Evolutionary conservation across 1,140 invertebrate genomes (phyloP), one percentile per base, ranked within the genome.

Genomic region (Brachionus koreanus): DNA sequence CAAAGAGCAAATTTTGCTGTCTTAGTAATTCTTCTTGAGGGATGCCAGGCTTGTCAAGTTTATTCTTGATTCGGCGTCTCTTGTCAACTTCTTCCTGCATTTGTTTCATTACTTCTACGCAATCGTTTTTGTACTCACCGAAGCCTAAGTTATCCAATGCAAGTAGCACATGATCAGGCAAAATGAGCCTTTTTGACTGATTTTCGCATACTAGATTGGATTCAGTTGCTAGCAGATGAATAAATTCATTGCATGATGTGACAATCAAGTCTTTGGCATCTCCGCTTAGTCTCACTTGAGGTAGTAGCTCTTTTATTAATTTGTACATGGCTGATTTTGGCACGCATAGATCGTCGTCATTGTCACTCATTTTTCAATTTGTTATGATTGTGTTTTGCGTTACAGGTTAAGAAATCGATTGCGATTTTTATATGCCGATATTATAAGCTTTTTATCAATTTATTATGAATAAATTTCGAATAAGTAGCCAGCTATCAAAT

Each of bases 131-230:
- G 86, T 98, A 98, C 85, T 96, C 94, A 84, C 92, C 92, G 87
- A 98, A 98, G 1, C 96, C 96, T 23, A 98, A 88, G 86, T 93
- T 93, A 74, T 98, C 95, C 25, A 98, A 89, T 25, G 96, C 96
- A 93, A 89, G 72, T 84, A 84, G 88, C 87, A 82, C 63, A 72
- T 82, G 81, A 12, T 82, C 81, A 5, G 63, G 63, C 12, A 46
- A 12, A 37, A 82, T 82, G 1, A 82, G 29, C 19, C 61, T 69
- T 72, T 82, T 82, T 16, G 42, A 42, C 35, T 82, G 81, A 33
- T 72, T 43, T 52, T 82, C 81, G 16, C 81, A 82, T 1, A 69
- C 49, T 16, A 29, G 13, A 16, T 82, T 82, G 6, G 81, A 33
- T 52, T 72, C 35, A n/a, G 39, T 49, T 9, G 63, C 33, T 13